These are phyloP conservation scores for Sinocyclocheilus rhinocerous DNA, from an alignment of 2,113 vertebrate species.

Conservation along the genomic window DNA sequence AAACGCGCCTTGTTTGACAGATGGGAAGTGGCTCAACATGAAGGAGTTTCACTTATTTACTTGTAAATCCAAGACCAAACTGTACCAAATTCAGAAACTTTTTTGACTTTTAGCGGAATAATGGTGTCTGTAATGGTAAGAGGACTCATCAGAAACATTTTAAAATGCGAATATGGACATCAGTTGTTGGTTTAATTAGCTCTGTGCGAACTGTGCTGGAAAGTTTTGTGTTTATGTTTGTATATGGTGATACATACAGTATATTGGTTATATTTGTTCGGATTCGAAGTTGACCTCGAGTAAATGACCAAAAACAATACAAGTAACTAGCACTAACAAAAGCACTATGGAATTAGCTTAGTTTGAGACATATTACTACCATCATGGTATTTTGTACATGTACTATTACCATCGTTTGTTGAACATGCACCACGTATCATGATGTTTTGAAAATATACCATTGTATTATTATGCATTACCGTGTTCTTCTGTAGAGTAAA, in stretches of 20 bases:
- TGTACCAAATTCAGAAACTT: neutral
- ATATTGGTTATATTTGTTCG: neutral
- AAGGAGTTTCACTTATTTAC: neutral
- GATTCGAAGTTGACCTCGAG: neutral
- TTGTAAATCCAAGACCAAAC: neutral
- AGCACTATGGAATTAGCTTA: no score
- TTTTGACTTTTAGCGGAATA: neutral
- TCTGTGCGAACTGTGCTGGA: neutral
- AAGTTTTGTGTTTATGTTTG: neutral
- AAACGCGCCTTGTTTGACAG: conserved; percentile 64
- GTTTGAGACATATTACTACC: no score
- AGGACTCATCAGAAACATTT: neutral
- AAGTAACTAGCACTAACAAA: no score
- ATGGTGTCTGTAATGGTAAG: conserved; percentile 78
- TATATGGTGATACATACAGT: neutral
- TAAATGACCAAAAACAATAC: neutral
- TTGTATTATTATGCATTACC: no score
- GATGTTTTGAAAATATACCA: no score
- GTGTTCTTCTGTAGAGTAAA: no score
- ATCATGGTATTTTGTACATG: no score
- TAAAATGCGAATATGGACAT: neutral
- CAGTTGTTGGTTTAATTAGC: neutral
- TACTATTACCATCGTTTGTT: no score
- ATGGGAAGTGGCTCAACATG: conserved; percentile 50
- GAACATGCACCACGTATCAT: no score